Evolutionary conservation across 2,113 vertebrate genomes (phyloP), one percentile per base, ranked within the genome.

Genomic region (Arenaria interpres): DNA sequence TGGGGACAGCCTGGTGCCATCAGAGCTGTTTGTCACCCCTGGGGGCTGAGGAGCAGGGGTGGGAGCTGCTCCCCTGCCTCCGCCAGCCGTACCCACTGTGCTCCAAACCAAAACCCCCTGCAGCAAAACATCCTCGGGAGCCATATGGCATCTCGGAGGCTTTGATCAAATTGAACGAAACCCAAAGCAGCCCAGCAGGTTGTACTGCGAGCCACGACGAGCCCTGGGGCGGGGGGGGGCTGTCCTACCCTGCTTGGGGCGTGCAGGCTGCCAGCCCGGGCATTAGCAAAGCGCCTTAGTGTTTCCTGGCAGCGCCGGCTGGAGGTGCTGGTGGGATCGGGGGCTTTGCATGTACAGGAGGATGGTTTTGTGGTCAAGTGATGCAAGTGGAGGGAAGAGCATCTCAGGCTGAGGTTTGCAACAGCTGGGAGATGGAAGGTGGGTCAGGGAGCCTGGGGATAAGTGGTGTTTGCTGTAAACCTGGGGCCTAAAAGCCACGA

Each of bases 181-280:
- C 87, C 71, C 79, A 75, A 2, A 72, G 84, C 87, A 90, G 92
- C 83, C 66, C 20, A 1, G 86, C 93, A 88, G 82, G 85, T 56
- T 74, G 74, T n/a, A n/a, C 50, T 68, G 39, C 3, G 39, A 77
- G 86, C 60, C 12, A 0, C 0, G 10, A 60, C 0, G 21, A 88
- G 78, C 78, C 21, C 0, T 0, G 16, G 32, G 51, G 64, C 35
- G 9, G 12, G 6, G 0, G 20, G 32, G 51, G 12, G 7, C 30
- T 35, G 69, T 71, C 67, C 86, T 85, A 22, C 78, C 60, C 83
- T 79, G 66, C 50, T 16, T 13, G 4, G 41, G 39, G 53, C 0
- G 1, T 33, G 46, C 35, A 66, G 53, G 59, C 28, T 76, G 82
- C 69, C 73, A 56, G 54, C 43, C 43, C 0, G 0, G 12, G 39